Evolutionary conservation across 2,113 vertebrate species (phyloP), one percentile per base, ranked within the genome.

Genomic region (Pseudolaguvia tuberculata): DNA sequence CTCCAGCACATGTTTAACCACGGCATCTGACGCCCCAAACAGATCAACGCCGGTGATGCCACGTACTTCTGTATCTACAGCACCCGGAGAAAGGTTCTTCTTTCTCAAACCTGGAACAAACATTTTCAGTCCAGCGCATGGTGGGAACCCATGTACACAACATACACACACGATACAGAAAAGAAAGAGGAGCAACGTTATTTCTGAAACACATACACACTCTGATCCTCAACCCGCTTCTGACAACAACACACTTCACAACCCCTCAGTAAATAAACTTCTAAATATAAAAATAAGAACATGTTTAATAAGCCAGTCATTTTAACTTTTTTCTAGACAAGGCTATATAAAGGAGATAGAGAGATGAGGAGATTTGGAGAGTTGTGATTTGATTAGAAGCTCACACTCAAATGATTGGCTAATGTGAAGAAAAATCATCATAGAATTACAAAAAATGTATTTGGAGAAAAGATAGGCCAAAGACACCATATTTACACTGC

Each of bases 1-100:
- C 96, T 98, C 96, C 0, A 98, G 92, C 0, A 98, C 96, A 0
- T 98, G 96, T 79, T 97, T 98, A 73, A 98, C 96, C 14, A 98
- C 95, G 0, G 96, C 96, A 31, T 98, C 96, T 0, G 96, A 96
- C 0, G 93, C 94, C 5, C 96, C 96, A 15, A 98, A 98, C 48
- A 98, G 85, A 81, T 98, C 96, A 4, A 98, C 96, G 0, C 96
- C 96, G 0, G 94, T 94, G 81, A 98, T 93, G 51, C 95, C 94
- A 4, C 95, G 90, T 69, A 97, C 94, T 0, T 98, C 96, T 0
- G 94, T 94, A 72, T 98, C 95, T 87, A 96, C 94, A 0, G 95
- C 93, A 6, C 95, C 94, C 0, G 96, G 96, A 61, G 95, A 98
- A 57, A 98, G 86, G 83, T 98, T 98, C 89, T 98, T 98, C 92